Evolutionary conservation across 2,113 vertebrate genomes (phyloP).

Genomic region (Pelecanoides urinatrix): DNA sequence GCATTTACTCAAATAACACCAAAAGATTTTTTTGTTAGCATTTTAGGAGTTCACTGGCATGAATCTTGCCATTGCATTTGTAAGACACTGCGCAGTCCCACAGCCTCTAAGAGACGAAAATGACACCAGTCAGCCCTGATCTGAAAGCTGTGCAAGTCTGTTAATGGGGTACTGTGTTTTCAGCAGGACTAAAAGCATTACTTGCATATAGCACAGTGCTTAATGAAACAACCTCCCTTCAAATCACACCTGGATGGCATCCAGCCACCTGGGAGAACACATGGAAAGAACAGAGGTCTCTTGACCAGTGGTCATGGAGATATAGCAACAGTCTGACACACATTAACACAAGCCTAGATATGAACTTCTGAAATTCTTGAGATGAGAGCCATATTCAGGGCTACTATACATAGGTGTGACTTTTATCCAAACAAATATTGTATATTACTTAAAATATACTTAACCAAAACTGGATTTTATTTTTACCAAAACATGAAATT

Average conservation of each 20-base stretch:
- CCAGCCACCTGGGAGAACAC: not conserved
- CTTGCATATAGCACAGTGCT: not conserved
- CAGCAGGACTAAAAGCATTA: not conserved
- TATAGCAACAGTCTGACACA: not conserved
- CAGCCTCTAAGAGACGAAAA: not conserved
- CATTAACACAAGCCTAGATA: not conserved
- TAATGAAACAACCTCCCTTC: not conserved
- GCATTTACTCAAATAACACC: not conserved
- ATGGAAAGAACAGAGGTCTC: not conserved
- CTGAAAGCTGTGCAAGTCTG: not conserved
- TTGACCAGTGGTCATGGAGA: not conserved
- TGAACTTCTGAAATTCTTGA: not conserved
- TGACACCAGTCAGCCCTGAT: not conserved
- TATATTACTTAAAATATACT: not conserved
- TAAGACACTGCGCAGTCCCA: not conserved
- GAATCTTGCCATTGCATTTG: not conserved
- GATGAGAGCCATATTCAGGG: not conserved
- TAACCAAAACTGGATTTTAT: not conserved
- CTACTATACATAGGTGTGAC: rapidly evolving
- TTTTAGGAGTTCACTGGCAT: not conserved
- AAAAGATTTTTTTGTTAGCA: not conserved
- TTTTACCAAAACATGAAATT: not conserved
- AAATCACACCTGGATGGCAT: not conserved
- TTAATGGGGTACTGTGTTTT: not conserved
- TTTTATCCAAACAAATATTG: not conserved